A percentile compares a stretch with the other conserved stretches of the same genome.
Conservation (phyloP, 2,113 vertebrate species). For the Cyphomyrus plagiostoma region DNA sequence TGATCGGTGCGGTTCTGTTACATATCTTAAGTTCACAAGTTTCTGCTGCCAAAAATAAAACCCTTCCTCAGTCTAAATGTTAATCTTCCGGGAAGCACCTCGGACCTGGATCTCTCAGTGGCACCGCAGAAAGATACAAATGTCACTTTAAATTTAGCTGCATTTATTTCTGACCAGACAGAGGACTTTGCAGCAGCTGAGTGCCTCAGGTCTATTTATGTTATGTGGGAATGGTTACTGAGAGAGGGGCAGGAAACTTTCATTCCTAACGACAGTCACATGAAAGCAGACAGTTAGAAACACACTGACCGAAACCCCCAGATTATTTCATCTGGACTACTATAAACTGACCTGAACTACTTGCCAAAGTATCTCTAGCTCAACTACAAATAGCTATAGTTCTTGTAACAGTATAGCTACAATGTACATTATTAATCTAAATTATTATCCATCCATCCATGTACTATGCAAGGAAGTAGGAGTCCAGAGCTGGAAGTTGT, state of each 20-base stretch:
- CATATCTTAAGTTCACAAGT: background rate
- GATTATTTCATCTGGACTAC: background rate
- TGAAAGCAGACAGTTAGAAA: background rate
- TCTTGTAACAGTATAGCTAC: background rate
- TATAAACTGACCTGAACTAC: background rate
- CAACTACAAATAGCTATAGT: background rate
- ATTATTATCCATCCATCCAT: background rate
- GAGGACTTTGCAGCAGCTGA: background rate
- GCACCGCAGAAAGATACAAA: background rate
- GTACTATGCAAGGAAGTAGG: background rate
- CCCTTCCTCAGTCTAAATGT: background rate
- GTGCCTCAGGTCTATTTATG: background rate
- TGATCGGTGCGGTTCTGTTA: background rate
- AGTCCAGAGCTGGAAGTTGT: background rate
- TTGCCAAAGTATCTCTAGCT: background rate
- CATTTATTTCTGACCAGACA: conserved; percentile 19
- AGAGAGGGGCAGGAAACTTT: background rate
- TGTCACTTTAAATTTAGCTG: conserved; percentile 15
- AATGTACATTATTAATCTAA: background rate
- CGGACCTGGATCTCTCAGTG: background rate
- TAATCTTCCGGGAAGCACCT: background rate
- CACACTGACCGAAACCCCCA: background rate
- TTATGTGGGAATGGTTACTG: background rate
- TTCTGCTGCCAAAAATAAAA: background rate
- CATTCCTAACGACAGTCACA: background rate